phyloP scores from a whole-genome alignment of 2,888 invertebrate species.

The Orthonevra nobilis region DNA sequence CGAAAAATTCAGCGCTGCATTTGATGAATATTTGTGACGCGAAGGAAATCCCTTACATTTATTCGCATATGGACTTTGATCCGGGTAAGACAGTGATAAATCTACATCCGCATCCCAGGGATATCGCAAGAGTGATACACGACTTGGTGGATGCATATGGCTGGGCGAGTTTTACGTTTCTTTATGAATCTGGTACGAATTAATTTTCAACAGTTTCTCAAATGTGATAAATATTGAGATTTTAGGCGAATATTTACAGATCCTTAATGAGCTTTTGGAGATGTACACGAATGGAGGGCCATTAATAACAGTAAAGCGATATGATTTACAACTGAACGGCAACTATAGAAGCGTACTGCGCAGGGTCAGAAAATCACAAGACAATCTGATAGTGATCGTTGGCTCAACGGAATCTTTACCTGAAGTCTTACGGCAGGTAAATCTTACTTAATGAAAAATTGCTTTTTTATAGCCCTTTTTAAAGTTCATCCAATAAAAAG shows the following conservation, averaged over 20 bases:
- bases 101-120: constrained; percentile 86
- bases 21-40: constrained; percentile 90
- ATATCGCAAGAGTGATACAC: constrained; percentile 84
- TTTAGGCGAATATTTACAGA: constrained; percentile 82
- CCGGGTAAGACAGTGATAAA: constrained; percentile 83
- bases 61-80: constrained; percentile 86
- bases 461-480: no score
- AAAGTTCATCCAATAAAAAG: no score
- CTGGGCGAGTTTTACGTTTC: constrained; percentile 92
- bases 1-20: constrained; percentile 85
- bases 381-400: constrained; percentile 86
- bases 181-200: constrained; percentile 79
- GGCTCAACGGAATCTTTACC: constrained; percentile 83
- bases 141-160: constrained; percentile 86
- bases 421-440: constrained; percentile 81
- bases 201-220: no score
- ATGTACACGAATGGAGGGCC: constrained; percentile 83
- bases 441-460: no score
- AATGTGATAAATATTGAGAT: background rate
- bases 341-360: constrained; percentile 86
- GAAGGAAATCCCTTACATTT: constrained; percentile 92
- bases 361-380: constrained; percentile 85
- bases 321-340: constrained; percentile 85
- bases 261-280: constrained; percentile 86
- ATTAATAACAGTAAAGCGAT: constrained; percentile 83